A percentile compares a stretch with the other conserved stretches of the same genome.
phyloP scores from a whole-genome alignment of 2,888 invertebrate genomes.

The Hypomecis atomaria region DNA sequence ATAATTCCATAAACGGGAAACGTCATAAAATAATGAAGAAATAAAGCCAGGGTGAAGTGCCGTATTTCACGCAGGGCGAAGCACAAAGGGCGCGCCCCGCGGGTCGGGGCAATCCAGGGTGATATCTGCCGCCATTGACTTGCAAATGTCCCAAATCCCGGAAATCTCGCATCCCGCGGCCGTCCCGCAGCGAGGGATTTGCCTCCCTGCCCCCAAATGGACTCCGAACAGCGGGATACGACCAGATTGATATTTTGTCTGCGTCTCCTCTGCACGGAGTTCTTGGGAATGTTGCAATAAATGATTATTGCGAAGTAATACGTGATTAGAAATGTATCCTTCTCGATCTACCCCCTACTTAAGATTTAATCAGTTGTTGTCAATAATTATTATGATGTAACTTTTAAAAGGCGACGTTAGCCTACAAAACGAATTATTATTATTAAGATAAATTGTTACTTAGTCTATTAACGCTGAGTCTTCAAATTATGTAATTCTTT shows the following conservation, averaged over 20 bases:
- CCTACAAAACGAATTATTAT: too few species aligned
- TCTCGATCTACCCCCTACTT: too few species aligned
- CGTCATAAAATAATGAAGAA: slow-evolving; percentile 39
- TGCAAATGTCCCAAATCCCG: slow-evolving; percentile 42
- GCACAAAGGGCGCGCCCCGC: slow-evolving; percentile 34
- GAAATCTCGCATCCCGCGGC: slow-evolving; percentile 19
- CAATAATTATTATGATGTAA: too few species aligned
- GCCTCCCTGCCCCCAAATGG: slow-evolving; percentile 32
- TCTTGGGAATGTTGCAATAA: not conserved
- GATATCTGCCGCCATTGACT: slow-evolving; percentile 39
- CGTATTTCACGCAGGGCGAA: slow-evolving; percentile 31
- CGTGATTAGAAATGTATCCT: too few species aligned
- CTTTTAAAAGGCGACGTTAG: too few species aligned
- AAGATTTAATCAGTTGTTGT: too few species aligned
- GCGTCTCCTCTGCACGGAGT: not conserved
- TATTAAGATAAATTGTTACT: too few species aligned
- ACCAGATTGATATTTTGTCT: slow-evolving; percentile 31
- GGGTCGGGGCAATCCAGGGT: slow-evolving; percentile 2
- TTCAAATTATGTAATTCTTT: too few species aligned
- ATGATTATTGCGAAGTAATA: too few species aligned
- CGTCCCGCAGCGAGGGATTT: slow-evolving; percentile 33
- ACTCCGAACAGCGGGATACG: slow-evolving; percentile 36
- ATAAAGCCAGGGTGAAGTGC: slow-evolving; percentile 35
- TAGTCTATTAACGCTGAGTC: too few species aligned
- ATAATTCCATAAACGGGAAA: slow-evolving; percentile 1